Base-by-base conservation (phyloP, 1,140 invertebrate genomes). In the Apis cerana region DNA sequence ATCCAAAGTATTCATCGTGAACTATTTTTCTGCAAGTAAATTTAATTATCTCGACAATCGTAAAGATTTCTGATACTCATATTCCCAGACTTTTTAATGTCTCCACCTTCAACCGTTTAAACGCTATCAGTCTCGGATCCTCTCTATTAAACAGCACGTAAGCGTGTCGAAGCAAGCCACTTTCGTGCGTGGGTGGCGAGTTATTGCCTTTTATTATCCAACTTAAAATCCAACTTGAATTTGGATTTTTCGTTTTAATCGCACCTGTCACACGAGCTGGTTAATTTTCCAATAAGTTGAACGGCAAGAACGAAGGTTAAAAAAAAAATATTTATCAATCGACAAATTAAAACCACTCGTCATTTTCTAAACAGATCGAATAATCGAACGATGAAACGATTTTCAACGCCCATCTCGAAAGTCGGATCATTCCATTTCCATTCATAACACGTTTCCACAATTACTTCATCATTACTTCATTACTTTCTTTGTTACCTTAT, bases 401-500 rank as follows among this genome's bases (percentile, higher is more conserved):
- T 43, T 43, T 43, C 33, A 43, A 43, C 33, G 33, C 0, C 4
- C 33, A 2, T 43, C 33, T 43, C 33, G 43, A 75, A 65, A 75
- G 72, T 58, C 54, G 21, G 27, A 27, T 71, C 71, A 27, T 7
- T 50, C 72, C 33, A 85, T 79, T 62, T 76, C 65, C 48, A 71
- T 77, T 80, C 80, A 64, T 80, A 74, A 75, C 78, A 70, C 71
- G 82, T 78, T 84, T 81, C 75, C 67, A 90, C 85, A 91, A 33
- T 33, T 33, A 33, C 2, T 33, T 33, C 86, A 90, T 33, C 86
- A 90, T 92, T 90, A 91, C 89, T 89, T 91, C 84, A 33, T 33
- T 27, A 91, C 88, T 89, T 88, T 89, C 72, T 83, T 76, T 76
- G 33, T 43, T 89, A 92, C 92, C 91, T 92, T 93, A 92, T 93